phyloP scores from a whole-genome alignment of 2,888 invertebrate genomes.

The Bimastos eiseni region DNA sequence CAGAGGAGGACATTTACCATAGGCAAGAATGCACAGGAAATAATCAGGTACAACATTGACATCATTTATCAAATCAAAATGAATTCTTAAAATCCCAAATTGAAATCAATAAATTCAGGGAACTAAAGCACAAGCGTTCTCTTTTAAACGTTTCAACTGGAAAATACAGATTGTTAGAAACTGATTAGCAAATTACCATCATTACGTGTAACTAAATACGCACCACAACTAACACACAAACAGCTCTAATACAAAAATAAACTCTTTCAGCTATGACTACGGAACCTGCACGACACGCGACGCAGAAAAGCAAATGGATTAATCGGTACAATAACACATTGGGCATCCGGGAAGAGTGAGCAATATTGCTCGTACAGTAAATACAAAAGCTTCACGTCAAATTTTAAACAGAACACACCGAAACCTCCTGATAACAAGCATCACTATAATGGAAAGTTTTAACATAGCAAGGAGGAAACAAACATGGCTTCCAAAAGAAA shows the following conservation, averaged over 20 bases:
- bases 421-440: neutral
- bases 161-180: neutral
- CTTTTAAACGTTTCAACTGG: too few species aligned
- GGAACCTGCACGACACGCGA: neutral
- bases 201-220: slow-evolving; percentile 13
- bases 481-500: neutral
- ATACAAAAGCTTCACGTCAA: neutral
- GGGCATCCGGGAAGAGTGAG: neutral
- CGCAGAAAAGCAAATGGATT: neutral
- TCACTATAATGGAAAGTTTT: neutral
- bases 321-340: neutral
- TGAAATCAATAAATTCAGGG: neutral
- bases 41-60: neutral
- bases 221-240: neutral
- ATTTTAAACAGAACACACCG: neutral
- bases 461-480: neutral
- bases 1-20: neutral
- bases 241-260: neutral
- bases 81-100: neutral
- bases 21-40: neutral
- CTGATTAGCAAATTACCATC: neutral
- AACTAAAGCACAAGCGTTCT: slow-evolving; percentile 13
- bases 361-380: neutral
- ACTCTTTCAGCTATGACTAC: neutral
- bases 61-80: neutral